These are phyloP conservation scores for Cairina moschata DNA, from an alignment of 2,113 vertebrate species.

Conservation along the genomic window DNA sequence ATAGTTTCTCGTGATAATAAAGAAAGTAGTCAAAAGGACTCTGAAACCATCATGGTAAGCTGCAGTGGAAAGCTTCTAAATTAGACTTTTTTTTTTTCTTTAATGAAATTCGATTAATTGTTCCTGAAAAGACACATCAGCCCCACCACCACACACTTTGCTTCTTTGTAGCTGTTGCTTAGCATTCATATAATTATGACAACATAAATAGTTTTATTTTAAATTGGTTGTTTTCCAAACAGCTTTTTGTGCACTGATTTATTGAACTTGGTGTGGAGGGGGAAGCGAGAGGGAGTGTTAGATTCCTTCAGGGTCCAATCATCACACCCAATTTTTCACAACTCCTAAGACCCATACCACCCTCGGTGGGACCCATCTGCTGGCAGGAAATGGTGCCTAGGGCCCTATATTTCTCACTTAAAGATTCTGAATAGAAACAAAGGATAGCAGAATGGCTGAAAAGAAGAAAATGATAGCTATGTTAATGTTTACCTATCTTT, in stretches of 20 bases:
- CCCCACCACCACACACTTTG: not conserved
- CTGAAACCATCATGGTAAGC: not conserved
- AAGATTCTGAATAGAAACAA: not conserved
- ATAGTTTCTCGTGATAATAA: not conserved
- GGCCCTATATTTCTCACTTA: not conserved
- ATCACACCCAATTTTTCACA: not conserved
- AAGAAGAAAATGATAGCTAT: not conserved
- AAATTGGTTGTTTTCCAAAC: not conserved
- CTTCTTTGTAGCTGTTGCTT: not conserved
- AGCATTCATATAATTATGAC: not conserved
- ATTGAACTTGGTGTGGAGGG: not conserved
- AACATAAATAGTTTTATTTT: not conserved
- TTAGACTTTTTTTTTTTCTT: not conserved
- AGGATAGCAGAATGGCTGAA: not conserved
- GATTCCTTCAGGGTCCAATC: not conserved
- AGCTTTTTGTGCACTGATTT: not conserved
- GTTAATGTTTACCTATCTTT: not conserved
- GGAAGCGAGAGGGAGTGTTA: not conserved
- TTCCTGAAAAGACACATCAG: constrained; percentile 5
- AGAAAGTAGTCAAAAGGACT: not conserved
- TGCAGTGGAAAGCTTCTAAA: not conserved
- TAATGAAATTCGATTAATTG: not conserved
- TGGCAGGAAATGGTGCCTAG: not conserved
- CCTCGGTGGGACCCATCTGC: not conserved
- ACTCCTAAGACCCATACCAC: not conserved